phyloP scores from a whole-genome alignment of 92 coral and sea anemone genomes.

The Diadumene lineata region DNA sequence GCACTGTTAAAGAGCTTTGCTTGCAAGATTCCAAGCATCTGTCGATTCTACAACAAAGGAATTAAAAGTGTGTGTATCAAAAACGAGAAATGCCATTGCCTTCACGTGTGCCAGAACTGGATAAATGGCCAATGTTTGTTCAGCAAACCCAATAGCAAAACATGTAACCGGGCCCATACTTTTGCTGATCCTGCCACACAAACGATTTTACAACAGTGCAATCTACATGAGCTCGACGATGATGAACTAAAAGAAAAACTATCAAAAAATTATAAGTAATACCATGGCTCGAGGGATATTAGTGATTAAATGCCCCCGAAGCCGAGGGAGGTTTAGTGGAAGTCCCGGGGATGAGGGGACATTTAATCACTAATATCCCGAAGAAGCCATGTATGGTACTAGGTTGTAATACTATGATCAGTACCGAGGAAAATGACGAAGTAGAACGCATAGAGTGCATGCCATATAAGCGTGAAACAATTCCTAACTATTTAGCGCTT shows the following conservation, averaged over 20 bases:
- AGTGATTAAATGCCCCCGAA: too few species aligned
- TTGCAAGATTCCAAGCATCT: slow-evolving; percentile 4
- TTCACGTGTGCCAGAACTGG: slow-evolving; percentile 11
- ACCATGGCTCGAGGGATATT: too few species aligned
- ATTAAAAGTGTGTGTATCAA: not conserved
- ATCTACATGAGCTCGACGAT: not conserved
- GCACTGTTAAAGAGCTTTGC: not conserved
- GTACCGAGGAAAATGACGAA: too few species aligned
- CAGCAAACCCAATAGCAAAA: not conserved
- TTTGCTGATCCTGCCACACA: not conserved
- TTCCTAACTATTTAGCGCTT: too few species aligned
- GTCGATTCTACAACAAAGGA: not conserved
- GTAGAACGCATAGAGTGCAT: too few species aligned
- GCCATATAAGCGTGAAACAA: too few species aligned
- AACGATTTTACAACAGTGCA: not conserved
- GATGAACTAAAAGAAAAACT: not conserved
- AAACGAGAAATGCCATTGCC: not conserved
- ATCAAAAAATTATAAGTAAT: not conserved
- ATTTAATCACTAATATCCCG: too few species aligned
- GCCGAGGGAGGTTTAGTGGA: too few species aligned
- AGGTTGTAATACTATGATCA: too few species aligned
- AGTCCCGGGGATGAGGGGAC: too few species aligned
- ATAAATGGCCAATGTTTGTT: not conserved
- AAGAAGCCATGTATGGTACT: too few species aligned
- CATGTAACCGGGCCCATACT: not conserved